phyloP scores from a whole-genome alignment of 2,113 vertebrate genomes.

The Ahaetulla prasina region DNA sequence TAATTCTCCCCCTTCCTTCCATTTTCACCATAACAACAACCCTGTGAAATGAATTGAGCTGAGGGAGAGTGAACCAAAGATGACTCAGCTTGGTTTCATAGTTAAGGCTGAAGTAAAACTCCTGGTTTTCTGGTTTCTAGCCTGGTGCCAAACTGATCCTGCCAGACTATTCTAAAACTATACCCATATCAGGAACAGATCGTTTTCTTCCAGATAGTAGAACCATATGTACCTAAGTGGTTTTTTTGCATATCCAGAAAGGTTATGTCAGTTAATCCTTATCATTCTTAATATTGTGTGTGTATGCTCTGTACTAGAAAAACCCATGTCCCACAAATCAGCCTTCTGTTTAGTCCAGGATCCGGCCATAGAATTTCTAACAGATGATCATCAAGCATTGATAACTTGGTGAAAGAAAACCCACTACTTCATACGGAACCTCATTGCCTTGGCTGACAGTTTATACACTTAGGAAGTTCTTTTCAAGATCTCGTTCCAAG shows the following conservation, averaged over 20 bases:
- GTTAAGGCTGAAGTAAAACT: neutral
- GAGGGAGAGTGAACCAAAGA: neutral
- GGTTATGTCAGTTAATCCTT: neutral
- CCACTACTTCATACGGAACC: neutral
- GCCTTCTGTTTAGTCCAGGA: neutral
- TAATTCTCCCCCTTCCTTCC: neutral
- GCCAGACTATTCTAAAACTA: neutral
- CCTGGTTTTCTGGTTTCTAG: neutral
- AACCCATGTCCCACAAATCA: neutral
- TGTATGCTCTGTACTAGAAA: neutral
- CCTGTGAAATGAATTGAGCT: neutral
- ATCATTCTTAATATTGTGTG: neutral
- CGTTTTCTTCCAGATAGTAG: neutral
- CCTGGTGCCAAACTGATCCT: neutral
- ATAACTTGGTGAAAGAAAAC: neutral
- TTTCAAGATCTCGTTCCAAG: neutral
- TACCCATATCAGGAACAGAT: neutral
- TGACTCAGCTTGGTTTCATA: neutral
- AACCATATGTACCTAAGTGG: neutral
- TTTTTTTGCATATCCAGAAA: neutral
- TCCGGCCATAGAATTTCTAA: neutral
- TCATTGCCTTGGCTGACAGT: neutral
- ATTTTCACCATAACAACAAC: neutral
- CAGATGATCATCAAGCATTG: neutral
- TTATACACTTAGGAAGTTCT: neutral